A percentile compares a stretch with the other conserved stretches of the same genome.
Conservation (phyloP, 2,888 invertebrate species). For the Amphimallon solstitiale region DNA sequence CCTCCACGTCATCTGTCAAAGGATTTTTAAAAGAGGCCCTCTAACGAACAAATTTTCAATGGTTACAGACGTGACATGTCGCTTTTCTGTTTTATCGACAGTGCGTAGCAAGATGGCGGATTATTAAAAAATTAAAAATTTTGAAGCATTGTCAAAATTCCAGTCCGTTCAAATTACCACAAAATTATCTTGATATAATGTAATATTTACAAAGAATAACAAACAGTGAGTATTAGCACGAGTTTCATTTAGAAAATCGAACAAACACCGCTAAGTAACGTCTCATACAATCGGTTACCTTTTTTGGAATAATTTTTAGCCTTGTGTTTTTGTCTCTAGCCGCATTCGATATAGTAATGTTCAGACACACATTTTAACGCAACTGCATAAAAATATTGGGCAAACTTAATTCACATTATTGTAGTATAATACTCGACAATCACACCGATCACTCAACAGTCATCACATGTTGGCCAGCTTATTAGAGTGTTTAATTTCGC, state of each 20-base stretch:
- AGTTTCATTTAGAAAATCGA: slow-evolving; percentile 3
- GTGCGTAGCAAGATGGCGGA: slow-evolving; percentile 44
- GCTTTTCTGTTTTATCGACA: slow-evolving; percentile 27
- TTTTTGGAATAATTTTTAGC: slow-evolving; percentile 40
- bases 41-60: neutral
- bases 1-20: slow-evolving; percentile 49
- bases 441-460: neutral
- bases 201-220: slow-evolving; percentile 29
- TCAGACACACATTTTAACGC: neutral
- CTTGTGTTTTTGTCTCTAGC: slow-evolving; percentile 26
- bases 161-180: slow-evolving; percentile 36
- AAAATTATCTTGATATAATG: slow-evolving; percentile 37
- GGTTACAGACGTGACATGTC: slow-evolving; percentile 15
- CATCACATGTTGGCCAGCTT: neutral
- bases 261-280: neutral
- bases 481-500: neutral
- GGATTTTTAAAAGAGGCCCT: slow-evolving; percentile 23
- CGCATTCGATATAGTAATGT: neutral
- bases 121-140: slow-evolving; percentile 44
- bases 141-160: slow-evolving; percentile 48
- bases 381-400: neutral
- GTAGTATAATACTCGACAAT: neutral
- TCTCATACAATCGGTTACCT: slow-evolving; percentile 19
- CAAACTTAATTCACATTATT: slow-evolving; percentile 4
- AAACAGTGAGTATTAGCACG: slow-evolving; percentile 37